phyloP scores from a whole-genome alignment of 2,113 vertebrate species.

The Cricetomys ansorgei region DNA sequence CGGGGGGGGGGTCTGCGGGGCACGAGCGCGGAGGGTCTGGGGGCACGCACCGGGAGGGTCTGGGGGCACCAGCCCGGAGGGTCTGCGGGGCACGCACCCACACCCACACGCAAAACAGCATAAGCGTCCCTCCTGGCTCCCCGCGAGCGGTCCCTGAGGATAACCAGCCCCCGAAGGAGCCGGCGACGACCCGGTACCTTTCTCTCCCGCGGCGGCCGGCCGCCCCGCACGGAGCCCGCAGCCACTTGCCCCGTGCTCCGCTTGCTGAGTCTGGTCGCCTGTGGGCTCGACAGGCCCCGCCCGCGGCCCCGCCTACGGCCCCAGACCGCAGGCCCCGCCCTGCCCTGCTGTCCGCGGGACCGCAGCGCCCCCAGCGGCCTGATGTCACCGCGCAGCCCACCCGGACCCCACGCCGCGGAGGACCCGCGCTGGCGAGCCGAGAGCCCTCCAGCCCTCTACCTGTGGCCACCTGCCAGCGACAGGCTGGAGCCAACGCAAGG shows the following conservation, averaged over 20 bases:
- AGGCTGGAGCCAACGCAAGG: neutral
- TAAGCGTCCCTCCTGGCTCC: neutral
- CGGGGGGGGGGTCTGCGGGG: too few relatives aligned
- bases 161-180: neutral
- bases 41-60: too few relatives aligned
- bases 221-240: neutral
- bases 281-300: neutral
- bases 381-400: neutral
- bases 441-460: neutral
- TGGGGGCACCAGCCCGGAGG: too few relatives aligned
- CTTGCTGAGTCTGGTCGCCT: neutral
- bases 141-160: neutral
- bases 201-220: neutral
- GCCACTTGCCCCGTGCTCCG: neutral
- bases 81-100: neutral
- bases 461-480: neutral
- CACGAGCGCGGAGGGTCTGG: too few relatives aligned
- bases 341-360: neutral
- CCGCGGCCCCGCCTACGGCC: neutral
- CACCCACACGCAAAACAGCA: too few relatives aligned
- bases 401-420: neutral
- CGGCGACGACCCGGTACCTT: neutral
- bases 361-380: constrained; percentile 69
- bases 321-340: neutral
- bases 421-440: too few relatives aligned